These are phyloP conservation scores for Sarcophaga subvicina DNA, from an alignment of 2,888 invertebrate genomes.

Conservation along the genomic window DNA sequence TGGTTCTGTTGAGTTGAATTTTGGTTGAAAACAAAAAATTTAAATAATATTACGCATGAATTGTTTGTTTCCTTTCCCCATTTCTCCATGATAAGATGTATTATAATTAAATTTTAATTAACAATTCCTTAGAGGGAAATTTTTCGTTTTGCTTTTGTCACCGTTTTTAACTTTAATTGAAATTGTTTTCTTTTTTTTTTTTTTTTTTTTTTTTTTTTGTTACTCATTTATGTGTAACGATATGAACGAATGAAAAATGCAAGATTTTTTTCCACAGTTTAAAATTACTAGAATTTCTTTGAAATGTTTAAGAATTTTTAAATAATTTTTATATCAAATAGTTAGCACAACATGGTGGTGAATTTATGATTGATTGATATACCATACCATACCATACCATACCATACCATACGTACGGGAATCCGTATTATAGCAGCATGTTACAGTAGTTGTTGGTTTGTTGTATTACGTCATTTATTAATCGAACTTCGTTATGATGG, in stretches of 20 bases:
- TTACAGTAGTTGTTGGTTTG: no score
- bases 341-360: neutral
- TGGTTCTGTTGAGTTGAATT: no score
- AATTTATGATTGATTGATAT: no score
- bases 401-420: neutral
- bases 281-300: neutral
- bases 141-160: no score
- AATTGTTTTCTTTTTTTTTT: neutral
- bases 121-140: no score
- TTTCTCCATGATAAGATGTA: no score
- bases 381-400: no score
- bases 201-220: neutral
- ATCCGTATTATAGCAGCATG: neutral
- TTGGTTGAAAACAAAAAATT: no score
- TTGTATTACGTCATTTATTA: slow-evolving; percentile 46
- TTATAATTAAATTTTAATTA: no score
- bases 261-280: neutral
- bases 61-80: no score
- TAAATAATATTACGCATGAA: no score
- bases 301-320: neutral
- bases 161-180: no score
- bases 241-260: neutral
- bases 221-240: neutral
- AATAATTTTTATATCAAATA: slow-evolving; percentile 2
- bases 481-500: neutral